Evolutionary conservation across 2,113 vertebrate genomes (phyloP), one percentile per base, ranked within the genome.

Genomic region (Nycticebus coucang): DNA sequence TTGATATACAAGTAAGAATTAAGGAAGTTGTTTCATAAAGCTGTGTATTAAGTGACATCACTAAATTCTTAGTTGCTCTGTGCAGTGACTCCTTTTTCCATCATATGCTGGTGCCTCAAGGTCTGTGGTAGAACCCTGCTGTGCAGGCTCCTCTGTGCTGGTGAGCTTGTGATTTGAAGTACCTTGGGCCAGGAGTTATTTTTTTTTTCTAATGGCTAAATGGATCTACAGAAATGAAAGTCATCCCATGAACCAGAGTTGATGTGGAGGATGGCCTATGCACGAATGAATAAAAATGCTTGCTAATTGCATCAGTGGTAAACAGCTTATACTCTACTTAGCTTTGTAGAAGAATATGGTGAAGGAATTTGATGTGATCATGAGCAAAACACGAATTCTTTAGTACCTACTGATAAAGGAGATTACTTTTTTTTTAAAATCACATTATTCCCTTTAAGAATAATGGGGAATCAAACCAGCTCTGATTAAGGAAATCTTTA

Each of bases 401-500:
- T 53, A 80, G 33, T 77, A 59, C 17, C 24, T 57, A 14, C 21
- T 57, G 57, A 55, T n/a, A 57, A 82, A 13, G 14, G 69, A 57
- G 68, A 33, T 60, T 41, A 9, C 62, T 80, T 92, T 92, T 92
- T 92, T 81, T 66, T 60, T 86, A 50, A 50, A 50, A 50, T 28
- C 19, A 75, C 1, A 11, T 80, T 50, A n/a, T 69, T 88, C 85
- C n/a, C 69, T 79, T 80, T 80, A 55, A 72, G 86, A 45, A n/a
- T n/a, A n/a, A n/a, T 35, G 57, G 55, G 3, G 21, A 22, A 15
- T 45, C 57, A 74, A 90, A 71, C 19, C 57, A 35, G 55, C 21
- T 80, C 89, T 89, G 72, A 55, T 72, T 35, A 78, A 87, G 55
- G n/a, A 84, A 81, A 60, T 72, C 64, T 90, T 59, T 66, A 79